Conservation (phyloP, 2,797 vertebrate genomes). For the Tragelaphus eurycerus region DNA sequence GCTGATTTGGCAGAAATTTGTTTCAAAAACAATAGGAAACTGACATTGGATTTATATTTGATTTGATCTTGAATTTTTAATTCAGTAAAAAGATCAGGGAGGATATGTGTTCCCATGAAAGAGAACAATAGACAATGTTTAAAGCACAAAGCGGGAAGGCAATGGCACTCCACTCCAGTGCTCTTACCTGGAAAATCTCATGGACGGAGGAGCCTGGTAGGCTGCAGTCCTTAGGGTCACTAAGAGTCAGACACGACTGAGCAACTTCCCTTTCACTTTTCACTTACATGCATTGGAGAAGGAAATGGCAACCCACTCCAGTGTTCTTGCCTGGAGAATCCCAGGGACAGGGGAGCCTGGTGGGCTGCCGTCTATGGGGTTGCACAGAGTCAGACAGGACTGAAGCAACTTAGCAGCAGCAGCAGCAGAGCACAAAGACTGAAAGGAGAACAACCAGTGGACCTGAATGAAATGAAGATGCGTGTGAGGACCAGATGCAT, state of each 20-base stretch:
- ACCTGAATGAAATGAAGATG: background rate
- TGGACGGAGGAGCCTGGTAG: fast-evolving
- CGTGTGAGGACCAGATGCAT: fast-evolving
- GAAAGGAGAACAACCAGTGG: background rate
- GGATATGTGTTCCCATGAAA: background rate
- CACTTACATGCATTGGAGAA: too few relatives aligned
- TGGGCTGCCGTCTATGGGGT: too few relatives aligned
- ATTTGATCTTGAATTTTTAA: background rate
- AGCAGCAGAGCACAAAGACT: background rate
- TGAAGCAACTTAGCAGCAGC: too few relatives aligned
- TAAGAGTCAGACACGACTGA: too few relatives aligned
- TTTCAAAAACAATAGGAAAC: background rate
- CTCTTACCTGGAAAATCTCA: too few relatives aligned
- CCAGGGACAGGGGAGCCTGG: fast-evolving
- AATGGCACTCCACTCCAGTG: fast-evolving
- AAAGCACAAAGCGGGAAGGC: background rate
- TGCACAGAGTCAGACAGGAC: fast-evolving
- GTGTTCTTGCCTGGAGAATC: too few relatives aligned
- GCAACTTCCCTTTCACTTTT: too few relatives aligned
- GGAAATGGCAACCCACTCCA: too few relatives aligned
- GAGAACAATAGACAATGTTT: background rate
- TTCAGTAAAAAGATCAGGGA: background rate
- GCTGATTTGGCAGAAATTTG: background rate
- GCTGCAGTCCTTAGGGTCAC: too few relatives aligned
- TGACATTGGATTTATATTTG: background rate